These are phyloP conservation scores for Morpho achilles DNA, from an alignment of 2,888 invertebrate species.

Conservation along the genomic window DNA sequence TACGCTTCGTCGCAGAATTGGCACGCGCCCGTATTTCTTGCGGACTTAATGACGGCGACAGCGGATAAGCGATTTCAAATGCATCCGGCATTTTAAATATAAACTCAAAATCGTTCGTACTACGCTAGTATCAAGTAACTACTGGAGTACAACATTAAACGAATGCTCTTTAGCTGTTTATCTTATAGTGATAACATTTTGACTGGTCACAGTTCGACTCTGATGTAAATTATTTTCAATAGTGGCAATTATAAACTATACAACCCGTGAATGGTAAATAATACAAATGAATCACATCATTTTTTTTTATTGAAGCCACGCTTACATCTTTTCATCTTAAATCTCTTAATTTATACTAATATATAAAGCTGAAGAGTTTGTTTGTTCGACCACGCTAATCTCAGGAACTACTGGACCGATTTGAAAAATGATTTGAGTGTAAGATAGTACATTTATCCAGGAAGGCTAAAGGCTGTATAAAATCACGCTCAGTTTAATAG, in stretches of 20 bases:
- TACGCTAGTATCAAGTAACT: conserved; percentile 18
- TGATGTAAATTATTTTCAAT: conserved; percentile 52
- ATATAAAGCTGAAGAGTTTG: too few relatives aligned
- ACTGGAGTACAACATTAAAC: conserved; percentile 36
- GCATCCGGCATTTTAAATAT: conserved; percentile 75
- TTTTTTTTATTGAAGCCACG: too few relatives aligned
- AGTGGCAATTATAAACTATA: conserved; percentile 5
- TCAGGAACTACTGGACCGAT: too few relatives aligned
- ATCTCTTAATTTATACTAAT: not conserved
- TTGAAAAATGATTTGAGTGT: too few relatives aligned
- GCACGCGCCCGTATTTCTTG: conserved; percentile 79
- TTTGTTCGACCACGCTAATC: too few relatives aligned
- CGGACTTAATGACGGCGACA: conserved; percentile 67
- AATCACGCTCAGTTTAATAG: too few relatives aligned
- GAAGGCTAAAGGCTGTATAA: too few relatives aligned
- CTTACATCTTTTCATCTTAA: not conserved
- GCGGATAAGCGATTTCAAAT: conserved; percentile 78
- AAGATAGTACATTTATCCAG: too few relatives aligned
- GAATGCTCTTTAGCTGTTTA: conserved; percentile 49
- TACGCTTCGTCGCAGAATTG: conserved; percentile 70
- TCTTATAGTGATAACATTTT: conserved; percentile 51
- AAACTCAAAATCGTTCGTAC: conserved; percentile 12
- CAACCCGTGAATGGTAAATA: too few relatives aligned
- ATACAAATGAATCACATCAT: not conserved
- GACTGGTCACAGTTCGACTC: conserved; percentile 42